Evolutionary conservation across 1,140 invertebrate genomes (phyloP).

Genomic region (Heterodera schachtii): DNA sequence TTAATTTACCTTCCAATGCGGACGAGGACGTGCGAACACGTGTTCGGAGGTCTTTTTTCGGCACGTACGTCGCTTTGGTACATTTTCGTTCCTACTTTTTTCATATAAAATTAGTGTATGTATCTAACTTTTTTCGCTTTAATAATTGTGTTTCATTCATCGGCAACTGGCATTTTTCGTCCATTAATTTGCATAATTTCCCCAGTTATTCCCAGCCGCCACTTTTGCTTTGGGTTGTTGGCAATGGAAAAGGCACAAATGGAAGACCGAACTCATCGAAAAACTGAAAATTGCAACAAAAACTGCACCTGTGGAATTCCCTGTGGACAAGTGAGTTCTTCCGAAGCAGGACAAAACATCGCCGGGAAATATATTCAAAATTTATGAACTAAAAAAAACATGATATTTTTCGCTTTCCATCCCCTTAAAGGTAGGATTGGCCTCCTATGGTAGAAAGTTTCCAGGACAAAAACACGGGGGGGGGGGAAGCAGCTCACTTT

Average conservation of each 20-base stretch:
- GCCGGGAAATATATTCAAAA: no score
- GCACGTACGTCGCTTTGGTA: neutral
- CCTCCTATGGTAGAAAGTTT: neutral
- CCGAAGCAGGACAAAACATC: neutral
- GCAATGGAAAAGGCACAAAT: slow-evolving; percentile 32
- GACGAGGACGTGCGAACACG: neutral
- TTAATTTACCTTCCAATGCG: neutral
- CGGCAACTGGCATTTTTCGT: neutral
- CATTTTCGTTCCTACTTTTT: no score
- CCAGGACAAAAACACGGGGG: neutral
- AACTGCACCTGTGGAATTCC: slow-evolving; percentile 18
- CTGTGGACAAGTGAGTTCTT: slow-evolving; percentile 17
- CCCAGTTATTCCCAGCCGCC: slow-evolving; percentile 18
- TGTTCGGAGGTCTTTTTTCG: neutral
- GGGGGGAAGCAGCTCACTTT: no score
- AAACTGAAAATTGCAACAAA: neutral
- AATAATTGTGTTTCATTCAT: no score
- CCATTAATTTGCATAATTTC: neutral
- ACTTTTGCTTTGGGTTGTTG: slow-evolving; percentile 35
- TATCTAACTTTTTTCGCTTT: no score
- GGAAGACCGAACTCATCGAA: slow-evolving; percentile 32
- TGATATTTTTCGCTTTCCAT: no score
- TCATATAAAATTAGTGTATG: no score
- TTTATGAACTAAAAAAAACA: no score
- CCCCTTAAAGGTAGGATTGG: neutral